These are phyloP conservation scores for Montipora capitata DNA, from an alignment of 92 coral and sea anemone genomes.

Conservation along the genomic window DNA sequence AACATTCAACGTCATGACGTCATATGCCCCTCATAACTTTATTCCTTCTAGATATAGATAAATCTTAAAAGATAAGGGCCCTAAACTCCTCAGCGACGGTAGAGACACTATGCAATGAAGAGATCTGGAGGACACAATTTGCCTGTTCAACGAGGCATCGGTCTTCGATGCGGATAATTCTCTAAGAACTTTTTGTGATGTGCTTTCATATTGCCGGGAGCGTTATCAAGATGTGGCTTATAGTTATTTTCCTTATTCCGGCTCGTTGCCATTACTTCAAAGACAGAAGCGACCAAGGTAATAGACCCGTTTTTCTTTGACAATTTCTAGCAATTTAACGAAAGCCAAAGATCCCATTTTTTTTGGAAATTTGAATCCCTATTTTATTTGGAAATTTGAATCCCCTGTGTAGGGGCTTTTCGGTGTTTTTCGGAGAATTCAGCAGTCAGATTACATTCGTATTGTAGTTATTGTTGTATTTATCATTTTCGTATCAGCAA, in stretches of 20 bases:
- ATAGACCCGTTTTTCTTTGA: background rate
- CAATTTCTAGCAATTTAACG: background rate
- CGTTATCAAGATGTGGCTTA: constrained; percentile 10
- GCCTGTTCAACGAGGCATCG: background rate
- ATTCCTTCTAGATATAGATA: background rate
- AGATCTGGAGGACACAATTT: too few species aligned
- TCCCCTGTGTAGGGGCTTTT: background rate
- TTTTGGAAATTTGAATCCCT: too few species aligned
- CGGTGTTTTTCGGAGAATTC: too few species aligned
- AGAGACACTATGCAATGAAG: background rate
- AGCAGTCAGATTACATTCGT: background rate
- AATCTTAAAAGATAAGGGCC: background rate
- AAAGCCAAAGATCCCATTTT: background rate
- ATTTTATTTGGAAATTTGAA: too few species aligned
- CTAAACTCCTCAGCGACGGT: background rate
- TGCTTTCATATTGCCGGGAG: too few species aligned
- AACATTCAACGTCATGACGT: background rate
- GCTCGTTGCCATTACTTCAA: constrained; percentile 9
- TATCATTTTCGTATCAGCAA: background rate
- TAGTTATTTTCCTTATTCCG: constrained; percentile 11
- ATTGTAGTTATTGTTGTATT: background rate
- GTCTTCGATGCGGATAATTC: background rate
- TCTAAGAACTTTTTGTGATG: background rate
- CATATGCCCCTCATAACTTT: background rate
- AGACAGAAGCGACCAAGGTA: constrained; percentile 38